Evolutionary conservation across 2,113 vertebrate species (phyloP), one percentile per base, ranked within the genome.

Genomic region (Rhinoptilus africanus): DNA sequence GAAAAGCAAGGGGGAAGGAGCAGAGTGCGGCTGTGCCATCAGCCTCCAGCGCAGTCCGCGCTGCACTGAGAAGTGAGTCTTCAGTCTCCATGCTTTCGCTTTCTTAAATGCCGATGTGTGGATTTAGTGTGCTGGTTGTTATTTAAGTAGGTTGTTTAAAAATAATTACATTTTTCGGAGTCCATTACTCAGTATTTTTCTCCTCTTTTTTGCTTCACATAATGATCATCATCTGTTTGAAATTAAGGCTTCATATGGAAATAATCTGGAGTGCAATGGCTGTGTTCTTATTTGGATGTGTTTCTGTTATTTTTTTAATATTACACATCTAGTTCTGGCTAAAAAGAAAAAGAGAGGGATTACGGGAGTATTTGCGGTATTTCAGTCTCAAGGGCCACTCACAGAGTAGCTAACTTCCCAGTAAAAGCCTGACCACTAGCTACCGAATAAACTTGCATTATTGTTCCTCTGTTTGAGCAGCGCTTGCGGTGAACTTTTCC

Each of bases 21-120:
- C 24, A 21, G 54, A 89, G 39, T 18, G 8, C 1, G 37, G 4
- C 53, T 2, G 1, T 82, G 62, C 67, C 39, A 9, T 34, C 39
- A 23, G 60, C 21, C 39, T 39, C 18, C 10, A 8, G n/a, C 1
- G 1, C 4, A 1, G 35, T n/a, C 3, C 1, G 39, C 14, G 51
- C 51, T 4, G 5, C 0, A 0, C 5, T 2, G 14, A 53, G 76
- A 41, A 67, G 28, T 3, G 1, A 91, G 39, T 10, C 54, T 75
- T 89, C 32, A 8, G 60, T 59, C 62, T 48, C 27, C 0, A 0
- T 68, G 30, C 34, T 67, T 51, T 18, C 1, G 1, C 39, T 69
- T 83, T 57, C 54, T 54, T 35, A 63, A 66, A n/a, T 12, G 37
- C 63, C 1, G 0, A 8, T 37, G 28, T 30, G 12, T 57, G 41